phyloP scores from a whole-genome alignment of 1,140 invertebrate genomes.

The Drosophila biarmipes region DNA sequence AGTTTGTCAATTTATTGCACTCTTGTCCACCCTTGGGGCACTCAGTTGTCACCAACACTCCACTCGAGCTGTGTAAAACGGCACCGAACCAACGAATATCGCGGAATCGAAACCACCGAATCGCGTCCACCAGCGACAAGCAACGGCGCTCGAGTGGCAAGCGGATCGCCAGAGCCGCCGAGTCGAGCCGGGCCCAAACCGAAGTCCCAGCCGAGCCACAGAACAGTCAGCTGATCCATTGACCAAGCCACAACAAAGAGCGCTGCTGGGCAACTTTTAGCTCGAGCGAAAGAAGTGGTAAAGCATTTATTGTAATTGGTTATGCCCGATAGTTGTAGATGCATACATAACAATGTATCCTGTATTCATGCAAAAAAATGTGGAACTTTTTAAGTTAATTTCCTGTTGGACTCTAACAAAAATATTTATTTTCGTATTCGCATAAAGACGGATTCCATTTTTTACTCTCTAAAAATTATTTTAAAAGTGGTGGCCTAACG shows the following conservation, averaged over 20 bases:
- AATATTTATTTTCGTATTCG: too few species aligned
- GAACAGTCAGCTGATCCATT: slow-evolving; percentile 3
- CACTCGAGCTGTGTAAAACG: not conserved
- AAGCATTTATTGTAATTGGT: too few species aligned
- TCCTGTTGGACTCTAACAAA: too few species aligned
- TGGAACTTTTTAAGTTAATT: too few species aligned
- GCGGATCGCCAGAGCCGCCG: not conserved
- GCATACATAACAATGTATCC: too few species aligned
- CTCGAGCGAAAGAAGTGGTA: not conserved
- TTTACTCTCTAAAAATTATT: too few species aligned
- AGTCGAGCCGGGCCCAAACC: slow-evolving; percentile 6
- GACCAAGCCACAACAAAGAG: not conserved
- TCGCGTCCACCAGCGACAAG: slow-evolving; percentile 50
- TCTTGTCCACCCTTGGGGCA: not conserved
- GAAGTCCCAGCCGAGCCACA: slow-evolving; percentile 9
- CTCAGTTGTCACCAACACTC: not conserved
- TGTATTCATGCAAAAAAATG: too few species aligned
- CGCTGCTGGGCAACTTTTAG: not conserved
- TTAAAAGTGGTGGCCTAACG: too few species aligned
- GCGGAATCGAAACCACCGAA: not conserved
- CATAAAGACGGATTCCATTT: too few species aligned
- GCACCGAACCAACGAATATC: not conserved
- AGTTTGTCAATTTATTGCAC: not conserved
- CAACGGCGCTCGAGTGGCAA: slow-evolving; percentile 48
- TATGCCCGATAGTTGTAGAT: too few species aligned